Base-by-base conservation (phyloP, 1,140 invertebrate species). In the Cydia pomonella region DNA sequence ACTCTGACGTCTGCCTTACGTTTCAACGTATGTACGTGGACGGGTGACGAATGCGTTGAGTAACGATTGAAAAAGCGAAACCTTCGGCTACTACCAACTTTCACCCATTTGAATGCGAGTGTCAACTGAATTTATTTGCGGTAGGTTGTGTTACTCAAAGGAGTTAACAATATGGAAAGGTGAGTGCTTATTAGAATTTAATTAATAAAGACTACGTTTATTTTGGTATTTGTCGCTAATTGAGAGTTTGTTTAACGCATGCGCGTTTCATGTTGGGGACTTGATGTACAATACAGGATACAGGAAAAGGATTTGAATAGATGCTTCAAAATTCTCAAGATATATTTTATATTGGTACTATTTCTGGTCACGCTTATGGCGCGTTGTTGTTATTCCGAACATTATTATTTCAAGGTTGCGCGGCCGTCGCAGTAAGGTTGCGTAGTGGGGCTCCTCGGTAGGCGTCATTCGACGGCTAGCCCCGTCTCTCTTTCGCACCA, bases 361-460 rank as follows among this genome's bases (percentile, higher is more conserved):
- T 88, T 89, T 91, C 87, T 90, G 88, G 89, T 91, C 87, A 91
- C 85, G 90, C 87, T 91, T 88, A 86, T 87, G 85, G 87, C 87
- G 84, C 89, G 88, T 90, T 92, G 84, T 85, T 86, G 90, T 90
- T 92, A 92, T 92, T 92, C 91, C 84, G 89, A 89, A 89, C 91
- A 93, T 92, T 92, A 92, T 92, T 91, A 92, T 92, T 92, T 92
- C 91, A 92, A 92, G 91, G 91, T 92, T 92, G 91, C 86, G 84
- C 86, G 87, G 88, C 86, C 89, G 91, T 89, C 89, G 89, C 91
- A 86, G 85, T 90, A 86, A 91, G 87, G 88, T 91, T 91, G 89
- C 88, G 88, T 90, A 88, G 91, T 89, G 91, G 89, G 91, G 89
- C 89, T 92, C 91, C 89, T 89, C 91, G 88, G 84, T 90, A 89